A percentile compares a stretch with the other conserved stretches of the same genome.
These are phyloP conservation scores for Hoplias malabaricus DNA, from an alignment of 2,113 vertebrate genomes.

Conservation along the genomic window DNA sequence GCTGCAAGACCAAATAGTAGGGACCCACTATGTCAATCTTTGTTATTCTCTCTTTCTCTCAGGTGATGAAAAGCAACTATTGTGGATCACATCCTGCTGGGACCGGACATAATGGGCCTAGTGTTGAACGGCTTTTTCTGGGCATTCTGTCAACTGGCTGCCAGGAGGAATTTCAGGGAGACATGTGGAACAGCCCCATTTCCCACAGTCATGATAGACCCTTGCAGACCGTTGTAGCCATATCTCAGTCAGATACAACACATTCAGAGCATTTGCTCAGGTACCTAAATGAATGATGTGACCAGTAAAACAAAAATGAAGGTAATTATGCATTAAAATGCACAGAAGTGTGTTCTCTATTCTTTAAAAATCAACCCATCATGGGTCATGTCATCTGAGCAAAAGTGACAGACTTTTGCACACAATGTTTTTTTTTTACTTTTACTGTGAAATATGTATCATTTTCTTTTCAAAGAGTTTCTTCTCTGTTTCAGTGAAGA, in stretches of 20 bases:
- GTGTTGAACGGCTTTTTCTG: slow-evolving; percentile 26
- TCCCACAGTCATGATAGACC: slow-evolving; percentile 16
- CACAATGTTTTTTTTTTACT: too few relatives aligned
- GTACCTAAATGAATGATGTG: background rate
- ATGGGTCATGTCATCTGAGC: too few relatives aligned
- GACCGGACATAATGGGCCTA: slow-evolving; percentile 18
- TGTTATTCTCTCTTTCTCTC: slow-evolving; percentile 21
- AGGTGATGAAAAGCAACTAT: slow-evolving; percentile 28
- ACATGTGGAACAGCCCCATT: background rate
- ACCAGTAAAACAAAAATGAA: background rate
- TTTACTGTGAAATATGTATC: too few relatives aligned
- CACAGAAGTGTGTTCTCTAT: too few relatives aligned
- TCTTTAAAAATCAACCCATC: too few relatives aligned
- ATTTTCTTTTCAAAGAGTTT: background rate
- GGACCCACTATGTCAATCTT: slow-evolving; percentile 18
- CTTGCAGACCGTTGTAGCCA: background rate
- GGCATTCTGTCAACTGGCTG: slow-evolving; percentile 19
- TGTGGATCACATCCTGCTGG: slow-evolving; percentile 40
- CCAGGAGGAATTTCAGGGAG: slow-evolving; percentile 6
- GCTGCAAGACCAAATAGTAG: slow-evolving; percentile 17
- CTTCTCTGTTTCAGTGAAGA: background rate
- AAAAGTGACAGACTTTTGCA: too few relatives aligned
- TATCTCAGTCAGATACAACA: background rate
- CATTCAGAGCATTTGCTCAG: background rate
- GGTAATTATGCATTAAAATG: too few relatives aligned